Conservation (phyloP, 2,888 invertebrate species). For the Mycalesis mineus region DNA sequence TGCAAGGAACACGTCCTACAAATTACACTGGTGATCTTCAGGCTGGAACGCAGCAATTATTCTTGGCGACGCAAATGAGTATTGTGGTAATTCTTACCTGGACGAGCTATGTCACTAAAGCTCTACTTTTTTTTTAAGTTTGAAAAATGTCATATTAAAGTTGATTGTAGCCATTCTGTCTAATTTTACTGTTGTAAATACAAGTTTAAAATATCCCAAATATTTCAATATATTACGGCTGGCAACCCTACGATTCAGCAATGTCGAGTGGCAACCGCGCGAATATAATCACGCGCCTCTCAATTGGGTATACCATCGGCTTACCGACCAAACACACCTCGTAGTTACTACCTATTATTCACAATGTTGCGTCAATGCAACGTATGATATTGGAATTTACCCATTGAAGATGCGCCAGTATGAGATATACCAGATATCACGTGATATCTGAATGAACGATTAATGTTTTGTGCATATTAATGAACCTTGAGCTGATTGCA, state of each 20-base stretch:
- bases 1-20: no score
- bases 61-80: no score
- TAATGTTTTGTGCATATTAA: not conserved
- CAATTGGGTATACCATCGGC: conserved; percentile 13
- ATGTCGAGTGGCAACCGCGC: conserved; percentile 24
- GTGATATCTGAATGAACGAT: not conserved
- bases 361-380: conserved; percentile 1
- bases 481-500: no score
- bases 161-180: no score
- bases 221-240: not conserved
- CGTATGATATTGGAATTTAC: not conserved
- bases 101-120: no score
- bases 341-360: not conserved
- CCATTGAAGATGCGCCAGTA: not conserved
- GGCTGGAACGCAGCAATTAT: no score
- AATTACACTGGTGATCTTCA: no score
- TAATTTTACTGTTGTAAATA: no score
- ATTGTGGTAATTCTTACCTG: no score
- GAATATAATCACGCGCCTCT: conserved; percentile 17
- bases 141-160: no score
- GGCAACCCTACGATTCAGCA: conserved; percentile 10
- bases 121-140: no score
- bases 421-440: conserved; percentile 3
- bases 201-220: no score
- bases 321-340: conserved; percentile 3